phyloP scores from a whole-genome alignment of 2,888 invertebrate genomes.

The Sclerodermus sp. region DNA sequence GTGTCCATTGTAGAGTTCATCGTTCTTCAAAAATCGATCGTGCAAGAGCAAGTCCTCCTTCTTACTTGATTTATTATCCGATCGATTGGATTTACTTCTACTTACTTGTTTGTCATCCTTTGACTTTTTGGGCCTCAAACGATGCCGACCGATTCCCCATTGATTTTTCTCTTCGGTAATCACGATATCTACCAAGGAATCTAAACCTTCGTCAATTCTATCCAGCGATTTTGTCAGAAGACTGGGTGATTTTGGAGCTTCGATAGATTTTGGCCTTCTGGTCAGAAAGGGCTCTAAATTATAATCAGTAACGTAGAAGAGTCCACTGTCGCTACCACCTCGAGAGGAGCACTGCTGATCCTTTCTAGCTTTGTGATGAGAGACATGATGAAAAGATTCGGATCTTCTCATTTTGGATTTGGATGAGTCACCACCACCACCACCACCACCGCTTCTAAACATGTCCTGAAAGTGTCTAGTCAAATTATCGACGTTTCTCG shows the following conservation, averaged over 20 bases:
- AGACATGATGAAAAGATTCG: conserved; percentile 53
- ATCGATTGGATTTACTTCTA: conserved; percentile 13
- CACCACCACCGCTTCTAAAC: no score
- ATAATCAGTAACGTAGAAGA: conserved; percentile 51
- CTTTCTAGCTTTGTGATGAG: conserved; percentile 22
- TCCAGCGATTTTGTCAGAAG: conserved; percentile 74
- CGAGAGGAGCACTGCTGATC: conserved; percentile 34
- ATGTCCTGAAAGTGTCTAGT: conserved; percentile 6
- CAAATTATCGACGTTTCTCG: conserved; percentile 17
- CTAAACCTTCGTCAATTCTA: conserved; percentile 73
- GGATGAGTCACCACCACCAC: conserved; percentile 4
- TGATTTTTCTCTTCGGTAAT: conserved; percentile 62
- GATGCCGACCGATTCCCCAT: conserved; percentile 20
- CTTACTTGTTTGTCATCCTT: conserved; percentile 23
- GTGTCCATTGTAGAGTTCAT: conserved; percentile 25
- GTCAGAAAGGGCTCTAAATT: conserved; percentile 39
- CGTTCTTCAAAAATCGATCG: conserved; percentile 19
- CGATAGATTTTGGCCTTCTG: conserved; percentile 23
- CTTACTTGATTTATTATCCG: conserved; percentile 17
- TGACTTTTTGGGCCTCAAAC: conserved; percentile 17
- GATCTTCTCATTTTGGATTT: conserved; percentile 42
- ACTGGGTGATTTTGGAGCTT: conserved; percentile 32
- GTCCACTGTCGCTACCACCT: conserved; percentile 56
- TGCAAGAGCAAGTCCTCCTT: background rate
- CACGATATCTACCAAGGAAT: conserved; percentile 73